These are phyloP conservation scores for Zaprionus taronus DNA, from an alignment of 1,140 invertebrate species.

Conservation along the genomic window DNA sequence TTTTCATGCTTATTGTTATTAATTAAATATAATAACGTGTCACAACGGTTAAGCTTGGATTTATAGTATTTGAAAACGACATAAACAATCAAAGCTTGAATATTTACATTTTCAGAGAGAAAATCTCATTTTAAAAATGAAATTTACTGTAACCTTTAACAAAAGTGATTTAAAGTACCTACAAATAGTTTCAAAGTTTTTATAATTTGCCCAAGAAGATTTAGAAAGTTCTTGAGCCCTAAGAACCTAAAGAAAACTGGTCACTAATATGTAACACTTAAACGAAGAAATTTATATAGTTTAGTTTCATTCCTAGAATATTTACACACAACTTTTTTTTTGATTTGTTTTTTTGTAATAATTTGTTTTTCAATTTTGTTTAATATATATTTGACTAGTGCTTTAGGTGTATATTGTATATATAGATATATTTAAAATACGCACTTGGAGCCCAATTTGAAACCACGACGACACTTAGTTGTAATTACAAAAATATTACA, in stretches of 20 bases:
- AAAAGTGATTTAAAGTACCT: slow-evolving; percentile 1
- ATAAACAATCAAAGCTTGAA: slow-evolving; percentile 15
- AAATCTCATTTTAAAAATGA: slow-evolving; percentile 72
- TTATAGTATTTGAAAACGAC: not conserved
- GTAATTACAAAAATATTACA: slow-evolving; percentile 55
- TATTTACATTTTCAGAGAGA: slow-evolving; percentile 29
- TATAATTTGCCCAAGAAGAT: slow-evolving; percentile 15
- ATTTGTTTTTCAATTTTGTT: slow-evolving; percentile 10
- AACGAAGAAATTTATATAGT: slow-evolving; percentile 44
- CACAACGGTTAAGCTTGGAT: slow-evolving; percentile 34
- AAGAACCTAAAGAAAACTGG: slow-evolving; percentile 58
- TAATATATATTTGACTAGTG: slow-evolving; percentile 66
- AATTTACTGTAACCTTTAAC: slow-evolving; percentile 47
- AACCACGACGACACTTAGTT: slow-evolving; percentile 74
- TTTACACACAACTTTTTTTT: not conserved
- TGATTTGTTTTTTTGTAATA: not conserved
- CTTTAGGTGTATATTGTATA: slow-evolving; percentile 44
- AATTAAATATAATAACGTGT: slow-evolving; percentile 32
- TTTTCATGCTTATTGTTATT: slow-evolving; percentile 1
- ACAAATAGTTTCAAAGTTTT: slow-evolving; percentile 8
- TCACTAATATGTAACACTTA: slow-evolving; percentile 59
- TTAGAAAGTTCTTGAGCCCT: slow-evolving; percentile 25
- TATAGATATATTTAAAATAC: slow-evolving; percentile 22
- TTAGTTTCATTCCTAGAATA: slow-evolving; percentile 22
- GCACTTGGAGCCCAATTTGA: slow-evolving; percentile 67